A percentile compares a stretch with the other conserved stretches of the same genome.
These are phyloP conservation scores for Lepidocyrtoides sp. DNA, from an alignment of 2,888 invertebrate genomes.

Conservation along the genomic window DNA sequence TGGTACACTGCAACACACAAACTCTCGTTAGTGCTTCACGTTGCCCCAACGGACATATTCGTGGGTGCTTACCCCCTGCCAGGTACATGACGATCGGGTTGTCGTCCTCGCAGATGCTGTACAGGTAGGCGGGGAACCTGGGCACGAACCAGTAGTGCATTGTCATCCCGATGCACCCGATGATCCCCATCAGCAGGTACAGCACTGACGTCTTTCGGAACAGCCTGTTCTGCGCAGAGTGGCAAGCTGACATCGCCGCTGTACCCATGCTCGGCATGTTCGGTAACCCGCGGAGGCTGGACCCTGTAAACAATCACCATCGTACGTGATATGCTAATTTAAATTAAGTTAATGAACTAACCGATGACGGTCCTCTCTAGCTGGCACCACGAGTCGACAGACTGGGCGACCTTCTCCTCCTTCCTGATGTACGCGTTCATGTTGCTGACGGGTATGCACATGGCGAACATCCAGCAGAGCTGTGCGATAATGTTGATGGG, in stretches of 20 bases:
- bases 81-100: conserved; percentile 78
- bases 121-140: conserved; percentile 77
- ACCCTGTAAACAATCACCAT: conserved; percentile 65
- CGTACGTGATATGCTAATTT: no score
- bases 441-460: conserved; percentile 83
- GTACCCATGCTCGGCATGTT: conserved; percentile 83
- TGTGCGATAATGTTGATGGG: conserved; percentile 84
- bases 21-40: no score
- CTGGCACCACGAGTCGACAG: conserved; percentile 83
- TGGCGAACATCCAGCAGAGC: conserved; percentile 85
- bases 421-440: conserved; percentile 81
- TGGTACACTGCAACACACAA: conserved; percentile 83
- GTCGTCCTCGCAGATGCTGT: conserved; percentile 80
- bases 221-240: conserved; percentile 81
- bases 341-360: no score
- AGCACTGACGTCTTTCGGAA: conserved; percentile 80
- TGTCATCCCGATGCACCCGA: conserved; percentile 77
- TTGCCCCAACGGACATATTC: no score
- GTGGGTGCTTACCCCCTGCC: conserved; percentile 71
- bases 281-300: conserved; percentile 82
- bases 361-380: conserved; percentile 84
- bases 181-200: conserved; percentile 81
- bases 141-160: conserved; percentile 82
- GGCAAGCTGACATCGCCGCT: conserved; percentile 85
- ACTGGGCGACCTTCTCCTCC: conserved; percentile 82